These are phyloP conservation scores for Microctenopoma steveboyesi DNA, from an alignment of 2,797 vertebrate genomes.

Conservation along the genomic window DNA sequence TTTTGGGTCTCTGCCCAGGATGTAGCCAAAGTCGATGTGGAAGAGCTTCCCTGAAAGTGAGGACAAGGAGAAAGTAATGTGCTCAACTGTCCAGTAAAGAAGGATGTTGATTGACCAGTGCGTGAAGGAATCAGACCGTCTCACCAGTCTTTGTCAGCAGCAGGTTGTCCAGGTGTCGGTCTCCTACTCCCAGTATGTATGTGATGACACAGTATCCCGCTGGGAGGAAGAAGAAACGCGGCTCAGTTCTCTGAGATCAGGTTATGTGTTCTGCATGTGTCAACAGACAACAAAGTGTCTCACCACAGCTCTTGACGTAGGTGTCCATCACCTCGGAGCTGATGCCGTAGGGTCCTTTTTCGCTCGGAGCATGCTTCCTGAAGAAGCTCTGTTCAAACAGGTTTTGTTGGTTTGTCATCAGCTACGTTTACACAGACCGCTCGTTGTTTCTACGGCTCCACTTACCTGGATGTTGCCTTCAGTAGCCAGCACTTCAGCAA, in stretches of 20 bases:
- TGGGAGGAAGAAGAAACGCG: conserved; percentile 60
- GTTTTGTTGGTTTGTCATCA: accelerated
- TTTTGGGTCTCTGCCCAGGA: conserved; percentile 96
- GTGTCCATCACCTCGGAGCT: conserved; percentile 99
- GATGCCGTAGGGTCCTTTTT: conserved; percentile 96
- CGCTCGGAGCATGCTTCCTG: conserved; percentile 93
- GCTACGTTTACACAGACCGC: accelerated
- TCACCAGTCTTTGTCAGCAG: conserved; percentile 96
- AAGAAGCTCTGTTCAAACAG: conserved; percentile 91
- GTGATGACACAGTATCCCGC: conserved; percentile 99
- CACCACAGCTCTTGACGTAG: conserved; percentile 98
- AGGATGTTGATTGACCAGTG: accelerated
- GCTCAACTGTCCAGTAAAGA: not conserved
- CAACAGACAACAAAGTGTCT: conserved; percentile 51
- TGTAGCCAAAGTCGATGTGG: conserved; percentile 98
- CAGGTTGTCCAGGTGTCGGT: conserved; percentile 97
- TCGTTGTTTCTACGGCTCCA: not conserved
- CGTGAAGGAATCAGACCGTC: not conserved
- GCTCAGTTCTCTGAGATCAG: not conserved
- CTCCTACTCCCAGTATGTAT: conserved; percentile 97
- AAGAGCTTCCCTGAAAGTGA: conserved; percentile 91
- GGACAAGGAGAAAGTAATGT: not conserved
- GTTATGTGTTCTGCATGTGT: not conserved
- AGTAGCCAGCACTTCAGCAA: conserved; percentile 96
- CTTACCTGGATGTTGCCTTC: conserved; percentile 98